Base-by-base conservation (phyloP, 2,888 invertebrate genomes). In the Macrophya alboannulata region DNA sequence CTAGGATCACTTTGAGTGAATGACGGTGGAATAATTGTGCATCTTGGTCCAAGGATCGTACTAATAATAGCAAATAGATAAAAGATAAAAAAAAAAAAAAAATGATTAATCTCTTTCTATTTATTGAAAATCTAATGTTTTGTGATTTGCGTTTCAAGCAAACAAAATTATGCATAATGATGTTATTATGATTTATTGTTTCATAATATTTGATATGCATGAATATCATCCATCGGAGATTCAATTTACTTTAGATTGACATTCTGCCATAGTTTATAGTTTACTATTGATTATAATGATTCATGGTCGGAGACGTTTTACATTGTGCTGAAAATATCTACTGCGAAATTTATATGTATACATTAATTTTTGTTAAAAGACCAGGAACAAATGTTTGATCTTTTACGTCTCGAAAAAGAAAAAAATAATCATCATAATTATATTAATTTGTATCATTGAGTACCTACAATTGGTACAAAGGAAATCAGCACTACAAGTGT, bases 121-220 rank as follows among this genome's bases (percentile, higher is more conserved):
- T 59, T 45, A 48, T 83, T 68, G 17, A 68, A 81, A 45, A 81
- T 45, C 31, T 6, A 40, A 83, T 62, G n/a, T 71, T 45, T 71
- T 65, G 25, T 48, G 8, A 62, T 81, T 62, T 59, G 15, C n/a
- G 15, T 62, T 62, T 81, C 4, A 43, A 62, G 40, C 77, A 77
- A 40, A 59, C 25, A n/a, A 79, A 81, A 10, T 81, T 81, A 81
- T 81, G 81, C 62, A 62, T 81, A 59, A 59, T 79, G 17, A 4
- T 51, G 21, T 81, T 62, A 81, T 81, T 81, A 81, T 81, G 62
- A 59, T 81, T 81, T 59, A 81, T 62, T 77, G 15, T 77, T 55
- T 55, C 77, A 55, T 55, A 31, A 81, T 21, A 43, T 81, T 55
- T 31, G 1, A 37, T 55, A 81, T 62, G 62, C 43, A 81, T 81